These are phyloP conservation scores for Diceros bicornis DNA, from an alignment of 2,797 vertebrate species.

Conservation along the genomic window DNA sequence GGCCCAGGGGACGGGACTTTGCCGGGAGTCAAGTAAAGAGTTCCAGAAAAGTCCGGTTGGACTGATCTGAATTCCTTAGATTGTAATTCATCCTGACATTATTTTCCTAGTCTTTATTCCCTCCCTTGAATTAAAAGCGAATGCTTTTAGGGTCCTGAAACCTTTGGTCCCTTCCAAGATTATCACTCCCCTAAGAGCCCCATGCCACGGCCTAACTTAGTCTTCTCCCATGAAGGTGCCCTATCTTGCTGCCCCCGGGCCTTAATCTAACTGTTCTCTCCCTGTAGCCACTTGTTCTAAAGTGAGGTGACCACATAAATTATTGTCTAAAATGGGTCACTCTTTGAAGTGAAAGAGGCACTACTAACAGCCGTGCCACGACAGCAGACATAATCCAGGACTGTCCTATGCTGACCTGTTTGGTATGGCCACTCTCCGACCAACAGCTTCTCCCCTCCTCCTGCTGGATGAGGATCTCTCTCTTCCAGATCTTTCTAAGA, in stretches of 20 bases:
- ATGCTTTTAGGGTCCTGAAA: not conserved
- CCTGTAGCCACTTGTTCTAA: not conserved
- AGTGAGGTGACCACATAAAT: not conserved
- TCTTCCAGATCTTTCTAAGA: not conserved
- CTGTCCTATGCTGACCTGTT: not conserved
- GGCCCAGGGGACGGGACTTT: too few relatives aligned
- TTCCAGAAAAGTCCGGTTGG: not conserved
- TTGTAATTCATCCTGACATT: not conserved
- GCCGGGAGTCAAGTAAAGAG: not conserved
- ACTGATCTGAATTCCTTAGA: not conserved
- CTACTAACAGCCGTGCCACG: not conserved
- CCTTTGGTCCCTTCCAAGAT: not conserved
- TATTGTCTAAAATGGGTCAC: not conserved
- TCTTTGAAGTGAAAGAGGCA: not conserved
- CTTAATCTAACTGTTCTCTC: not conserved
- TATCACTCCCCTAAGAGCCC: not conserved
- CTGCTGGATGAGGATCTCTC: not conserved
- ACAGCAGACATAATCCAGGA: not conserved
- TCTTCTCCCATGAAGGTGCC: not conserved
- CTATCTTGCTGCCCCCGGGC: not conserved
- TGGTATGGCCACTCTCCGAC: not conserved
- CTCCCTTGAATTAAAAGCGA: not conserved
- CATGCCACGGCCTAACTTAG: not conserved
- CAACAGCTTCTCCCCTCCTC: not conserved
- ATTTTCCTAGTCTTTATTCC: not conserved